These are phyloP conservation scores for Camponotus floridanus DNA, from an alignment of 1,140 invertebrate species.

Conservation along the genomic window DNA sequence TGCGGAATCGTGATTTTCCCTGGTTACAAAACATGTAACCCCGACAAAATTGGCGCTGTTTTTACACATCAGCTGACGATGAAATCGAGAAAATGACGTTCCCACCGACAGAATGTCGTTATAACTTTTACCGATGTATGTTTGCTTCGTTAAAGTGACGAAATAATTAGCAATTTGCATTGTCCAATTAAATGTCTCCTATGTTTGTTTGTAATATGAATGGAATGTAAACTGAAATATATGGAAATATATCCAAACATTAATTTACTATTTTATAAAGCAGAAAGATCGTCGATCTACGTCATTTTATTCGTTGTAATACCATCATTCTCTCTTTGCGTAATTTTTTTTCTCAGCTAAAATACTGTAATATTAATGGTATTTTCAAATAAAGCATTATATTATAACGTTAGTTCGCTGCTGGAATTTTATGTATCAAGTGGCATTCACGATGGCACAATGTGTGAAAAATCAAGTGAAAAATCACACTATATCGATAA, in stretches of 20 bases:
- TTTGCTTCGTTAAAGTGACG: not conserved
- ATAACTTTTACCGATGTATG: not conserved
- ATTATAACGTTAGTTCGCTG: not conserved
- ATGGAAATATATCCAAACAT: not conserved
- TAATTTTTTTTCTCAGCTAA: not conserved
- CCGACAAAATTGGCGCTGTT: not conserved
- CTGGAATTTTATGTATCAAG: constrained; percentile 11
- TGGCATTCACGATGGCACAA: not conserved
- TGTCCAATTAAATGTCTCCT: not conserved
- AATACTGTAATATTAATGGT: not conserved
- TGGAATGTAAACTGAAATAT: too few species aligned
- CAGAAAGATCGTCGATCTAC: not conserved
- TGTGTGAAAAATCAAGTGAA: constrained; percentile 1
- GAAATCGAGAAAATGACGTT: constrained; percentile 28
- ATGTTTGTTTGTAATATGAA: not conserved
- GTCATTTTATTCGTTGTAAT: not conserved
- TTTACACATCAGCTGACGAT: not conserved
- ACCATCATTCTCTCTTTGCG: too few species aligned
- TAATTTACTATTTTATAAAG: constrained; percentile 15
- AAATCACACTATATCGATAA: not conserved
- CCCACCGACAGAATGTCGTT: not conserved
- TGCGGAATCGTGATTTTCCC: not conserved
- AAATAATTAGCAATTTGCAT: constrained; percentile 24
- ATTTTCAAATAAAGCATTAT: constrained; percentile 11
- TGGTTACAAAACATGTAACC: not conserved